Evolutionary conservation across 2,113 vertebrate species (phyloP), one percentile per base, ranked within the genome.

Genomic region (Agapornis roseicollis): DNA sequence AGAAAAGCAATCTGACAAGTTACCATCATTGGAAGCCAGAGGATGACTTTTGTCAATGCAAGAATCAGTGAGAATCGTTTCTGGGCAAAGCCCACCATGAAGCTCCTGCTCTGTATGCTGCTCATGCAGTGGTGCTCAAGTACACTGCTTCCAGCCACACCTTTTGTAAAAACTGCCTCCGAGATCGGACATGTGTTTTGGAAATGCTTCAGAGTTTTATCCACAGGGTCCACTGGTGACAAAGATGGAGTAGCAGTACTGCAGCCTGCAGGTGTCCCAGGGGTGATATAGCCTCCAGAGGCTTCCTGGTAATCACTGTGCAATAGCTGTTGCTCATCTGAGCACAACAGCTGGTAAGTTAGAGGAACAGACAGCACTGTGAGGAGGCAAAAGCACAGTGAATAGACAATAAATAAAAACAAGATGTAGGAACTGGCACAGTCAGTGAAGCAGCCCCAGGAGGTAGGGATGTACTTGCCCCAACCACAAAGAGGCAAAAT

Each of bases 21-120:
- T 98, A 99, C 99, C 99, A 99, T 99, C 98, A 99, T 98, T 13
- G 99, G 99, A 95, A 99, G 99, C 99, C 99, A 99, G 28, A 99
- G 97, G 77, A 98, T 55, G 66, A 98, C 98, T 96, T 99, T 98
- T 14, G 98, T 97, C 80, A 99, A 93, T 2, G 99, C 99, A 71
- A 99, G 97, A 83, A 99, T 98, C 95, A 99, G 97, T 2, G 99
- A 99, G 96, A 99, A 99, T 44, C 99, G 98, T 96, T 98, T 99
- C 97, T 99, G 99, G 33, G 99, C 99, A 46, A 99, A 98, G 82
- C 97, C 97, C 94, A 98, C 97, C 0, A 96, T 91, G 37, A 96
- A 96, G 96, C 98, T 98, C 69, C 97, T 87, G 95, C 85, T 74
- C n/a, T 52, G 91, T 1, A 35, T 1, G 41, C 42, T 50, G 88